phyloP scores from a whole-genome alignment of 2,888 invertebrate genomes.

The Tenthredo notha region DNA sequence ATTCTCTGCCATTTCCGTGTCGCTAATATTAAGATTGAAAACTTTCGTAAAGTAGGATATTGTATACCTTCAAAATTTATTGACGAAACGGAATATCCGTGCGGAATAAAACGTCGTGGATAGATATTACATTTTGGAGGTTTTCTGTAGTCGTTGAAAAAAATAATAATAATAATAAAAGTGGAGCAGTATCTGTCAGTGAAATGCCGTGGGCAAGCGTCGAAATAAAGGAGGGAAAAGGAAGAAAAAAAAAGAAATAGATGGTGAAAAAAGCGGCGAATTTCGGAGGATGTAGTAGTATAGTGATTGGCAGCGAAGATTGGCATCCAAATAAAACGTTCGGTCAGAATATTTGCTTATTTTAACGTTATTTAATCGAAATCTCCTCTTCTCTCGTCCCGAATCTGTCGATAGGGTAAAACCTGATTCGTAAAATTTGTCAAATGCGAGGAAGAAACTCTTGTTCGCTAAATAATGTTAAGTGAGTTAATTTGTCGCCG shows the following conservation, averaged over 20 bases:
- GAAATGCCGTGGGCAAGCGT: slow-evolving; percentile 12
- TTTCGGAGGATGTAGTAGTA: not conserved
- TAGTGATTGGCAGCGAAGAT: slow-evolving; percentile 34
- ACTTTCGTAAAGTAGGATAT: not conserved
- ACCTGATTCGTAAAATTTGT: not conserved
- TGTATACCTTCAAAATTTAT: slow-evolving; percentile 1
- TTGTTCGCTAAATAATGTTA: not conserved
- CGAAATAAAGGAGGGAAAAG: slow-evolving; percentile 11
- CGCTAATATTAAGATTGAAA: not conserved
- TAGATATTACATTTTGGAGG: slow-evolving; percentile 28
- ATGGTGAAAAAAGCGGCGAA: not conserved
- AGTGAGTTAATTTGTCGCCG: not conserved
- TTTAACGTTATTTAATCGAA: slow-evolving; percentile 35
- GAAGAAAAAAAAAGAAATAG: not conserved
- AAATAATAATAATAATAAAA: not conserved
- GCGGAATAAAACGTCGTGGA: not conserved
- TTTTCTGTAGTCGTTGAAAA: slow-evolving; percentile 9
- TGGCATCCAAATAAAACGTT: not conserved
- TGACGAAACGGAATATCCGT: slow-evolving; percentile 22
- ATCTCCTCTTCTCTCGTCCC: not conserved
- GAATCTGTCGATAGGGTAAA: not conserved
- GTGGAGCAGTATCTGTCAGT: slow-evolving; percentile 13
- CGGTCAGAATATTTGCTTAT: slow-evolving; percentile 13
- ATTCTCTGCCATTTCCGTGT: not conserved
- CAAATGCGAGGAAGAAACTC: not conserved